Evolutionary conservation across 2,888 invertebrate genomes (phyloP).

Genomic region (Aleiodes testaceus): DNA sequence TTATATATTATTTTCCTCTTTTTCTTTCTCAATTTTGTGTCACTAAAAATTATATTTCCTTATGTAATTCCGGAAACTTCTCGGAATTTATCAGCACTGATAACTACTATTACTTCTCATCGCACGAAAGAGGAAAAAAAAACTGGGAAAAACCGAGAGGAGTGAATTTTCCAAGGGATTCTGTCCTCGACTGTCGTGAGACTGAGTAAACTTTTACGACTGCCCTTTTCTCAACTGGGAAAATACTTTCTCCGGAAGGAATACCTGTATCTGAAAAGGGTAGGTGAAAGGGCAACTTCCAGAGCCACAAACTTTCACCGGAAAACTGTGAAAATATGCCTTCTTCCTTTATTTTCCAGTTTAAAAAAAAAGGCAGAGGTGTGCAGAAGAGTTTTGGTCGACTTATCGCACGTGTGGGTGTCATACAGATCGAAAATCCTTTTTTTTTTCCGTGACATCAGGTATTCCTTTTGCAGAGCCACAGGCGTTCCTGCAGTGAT

Average conservation of each 20-base stretch:
- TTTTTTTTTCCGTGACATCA: slow-evolving; percentile 13
- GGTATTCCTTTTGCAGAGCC: slow-evolving; percentile 48
- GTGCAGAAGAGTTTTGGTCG: slow-evolving; percentile 30
- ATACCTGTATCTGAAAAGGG: neutral
- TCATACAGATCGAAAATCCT: slow-evolving; percentile 8
- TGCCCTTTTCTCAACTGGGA: slow-evolving; percentile 57
- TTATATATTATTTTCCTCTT: slow-evolving; percentile 3
- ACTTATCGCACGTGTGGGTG: slow-evolving; percentile 38
- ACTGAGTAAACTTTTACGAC: slow-evolving; percentile 17
- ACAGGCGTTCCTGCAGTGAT: slow-evolving; percentile 39
- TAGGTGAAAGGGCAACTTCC: slow-evolving; percentile 24
- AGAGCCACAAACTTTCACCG: neutral
- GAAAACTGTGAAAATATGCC: slow-evolving; percentile 36
- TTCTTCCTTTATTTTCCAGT: slow-evolving; percentile 34
- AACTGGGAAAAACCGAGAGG: no score
- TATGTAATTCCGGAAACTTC: no score
- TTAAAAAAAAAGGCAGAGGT: neutral
- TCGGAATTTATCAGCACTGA: no score
- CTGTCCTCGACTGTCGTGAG: neutral
- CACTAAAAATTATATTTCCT: no score
- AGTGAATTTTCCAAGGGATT: neutral
- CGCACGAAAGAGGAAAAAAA: no score
- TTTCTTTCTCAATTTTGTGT: neutral
- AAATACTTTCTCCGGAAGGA: slow-evolving; percentile 46
- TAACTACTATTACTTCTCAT: no score